Percentiles rank a stretch among this genome's conserved stretches.
Evolutionary conservation across 2,113 vertebrate genomes (phyloP).

Genomic region (Oncorhynchus gorbuscha): DNA sequence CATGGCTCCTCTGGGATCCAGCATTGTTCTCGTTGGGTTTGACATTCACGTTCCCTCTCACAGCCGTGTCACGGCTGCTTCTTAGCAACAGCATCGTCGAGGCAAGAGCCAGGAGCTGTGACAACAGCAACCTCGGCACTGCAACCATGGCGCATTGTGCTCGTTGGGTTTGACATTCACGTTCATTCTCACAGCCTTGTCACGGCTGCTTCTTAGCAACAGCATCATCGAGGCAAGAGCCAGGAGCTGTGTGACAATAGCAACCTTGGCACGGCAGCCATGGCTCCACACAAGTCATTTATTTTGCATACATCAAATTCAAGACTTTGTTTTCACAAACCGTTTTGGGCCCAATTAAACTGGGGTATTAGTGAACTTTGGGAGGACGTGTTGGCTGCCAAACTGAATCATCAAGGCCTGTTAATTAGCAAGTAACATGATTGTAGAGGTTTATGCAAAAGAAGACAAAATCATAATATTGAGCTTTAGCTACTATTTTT

Average conservation of each 20-base stretch:
- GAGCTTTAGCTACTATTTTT: slow-evolving; percentile 28
- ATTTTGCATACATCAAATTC: slow-evolving; percentile 32
- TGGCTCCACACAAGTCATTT: slow-evolving; percentile 28
- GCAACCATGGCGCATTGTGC: background rate
- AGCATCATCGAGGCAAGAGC: background rate
- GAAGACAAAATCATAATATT: slow-evolving; percentile 38
- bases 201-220: slow-evolving; percentile 36
- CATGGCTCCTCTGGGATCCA: slow-evolving; percentile 23
- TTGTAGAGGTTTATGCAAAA: slow-evolving; percentile 43
- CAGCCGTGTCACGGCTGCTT: background rate
- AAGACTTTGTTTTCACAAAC: slow-evolving; percentile 21
- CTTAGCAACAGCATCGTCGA: slow-evolving; percentile 31
- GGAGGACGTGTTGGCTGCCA: slow-evolving; percentile 47
- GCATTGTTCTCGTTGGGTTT: slow-evolving; percentile 9
- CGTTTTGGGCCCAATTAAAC: slow-evolving; percentile 66
- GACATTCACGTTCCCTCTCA: slow-evolving; percentile 14
- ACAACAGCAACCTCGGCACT: slow-evolving; percentile 6
- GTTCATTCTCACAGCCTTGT: background rate
- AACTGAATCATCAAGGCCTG: slow-evolving; percentile 47
- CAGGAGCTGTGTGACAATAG: background rate
- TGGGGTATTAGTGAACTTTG: slow-evolving; percentile 53
- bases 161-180: background rate
- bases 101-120: background rate
- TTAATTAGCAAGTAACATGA: slow-evolving; percentile 63
- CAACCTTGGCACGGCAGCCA: slow-evolving; percentile 13